phyloP scores from a whole-genome alignment of 1,140 invertebrate genomes.

The Gonatopus flavifemur region DNA sequence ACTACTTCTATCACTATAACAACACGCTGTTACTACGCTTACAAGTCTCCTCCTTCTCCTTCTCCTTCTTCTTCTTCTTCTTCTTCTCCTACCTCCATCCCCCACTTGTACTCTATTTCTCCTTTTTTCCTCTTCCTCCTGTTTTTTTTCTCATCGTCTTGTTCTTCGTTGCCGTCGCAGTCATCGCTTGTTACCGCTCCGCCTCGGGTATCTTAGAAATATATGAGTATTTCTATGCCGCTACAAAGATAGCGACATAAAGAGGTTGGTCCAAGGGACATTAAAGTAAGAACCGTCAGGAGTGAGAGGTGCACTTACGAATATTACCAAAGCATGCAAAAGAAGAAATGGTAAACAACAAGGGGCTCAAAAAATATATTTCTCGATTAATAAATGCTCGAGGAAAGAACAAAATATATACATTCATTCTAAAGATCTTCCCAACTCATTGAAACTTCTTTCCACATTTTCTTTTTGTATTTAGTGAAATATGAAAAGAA shows the following conservation, averaged over 20 bases:
- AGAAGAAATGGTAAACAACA: too few relatives aligned
- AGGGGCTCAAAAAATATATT: too few relatives aligned
- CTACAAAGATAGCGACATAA: too few relatives aligned
- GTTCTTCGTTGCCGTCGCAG: slow-evolving; percentile 15
- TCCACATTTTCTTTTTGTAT: too few relatives aligned
- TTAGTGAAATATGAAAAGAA: too few relatives aligned
- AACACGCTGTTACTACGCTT: background rate
- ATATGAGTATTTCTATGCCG: too few relatives aligned
- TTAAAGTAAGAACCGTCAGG: slow-evolving; percentile 24
- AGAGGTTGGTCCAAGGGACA: too few relatives aligned
- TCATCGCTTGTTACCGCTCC: slow-evolving; percentile 35
- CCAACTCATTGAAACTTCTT: too few relatives aligned
- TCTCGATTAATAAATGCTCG: too few relatives aligned
- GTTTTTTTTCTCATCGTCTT: background rate
- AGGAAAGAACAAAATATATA: too few relatives aligned
- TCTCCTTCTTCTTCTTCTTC: background rate
- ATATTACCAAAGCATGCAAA: slow-evolving; percentile 30
- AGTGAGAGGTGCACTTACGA: slow-evolving; percentile 38
- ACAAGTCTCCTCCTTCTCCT: background rate
- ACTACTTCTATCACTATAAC: background rate
- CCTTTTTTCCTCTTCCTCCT: background rate
- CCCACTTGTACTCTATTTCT: background rate
- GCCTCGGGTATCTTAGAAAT: slow-evolving; percentile 26
- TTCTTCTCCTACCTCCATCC: background rate
- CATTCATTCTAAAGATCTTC: too few relatives aligned